Evolutionary conservation across 2,888 invertebrate genomes (phyloP).

Genomic region (Azorinus chamasolen): DNA sequence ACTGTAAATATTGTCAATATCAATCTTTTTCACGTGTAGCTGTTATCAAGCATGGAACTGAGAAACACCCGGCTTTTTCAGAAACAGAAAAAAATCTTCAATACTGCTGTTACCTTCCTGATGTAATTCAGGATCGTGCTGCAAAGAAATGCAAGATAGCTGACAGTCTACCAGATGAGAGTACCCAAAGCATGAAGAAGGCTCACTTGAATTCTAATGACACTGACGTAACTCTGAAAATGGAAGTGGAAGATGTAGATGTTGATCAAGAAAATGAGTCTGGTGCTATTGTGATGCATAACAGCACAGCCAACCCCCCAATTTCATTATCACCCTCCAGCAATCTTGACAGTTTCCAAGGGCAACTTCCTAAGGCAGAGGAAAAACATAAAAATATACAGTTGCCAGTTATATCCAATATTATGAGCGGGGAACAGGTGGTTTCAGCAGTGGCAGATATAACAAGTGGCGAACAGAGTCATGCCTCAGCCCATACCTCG

Average conservation of each 20-base stretch:
- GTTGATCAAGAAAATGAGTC: too few species aligned
- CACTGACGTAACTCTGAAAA: too few species aligned
- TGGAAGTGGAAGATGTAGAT: too few species aligned
- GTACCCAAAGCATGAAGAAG: constrained; percentile 15
- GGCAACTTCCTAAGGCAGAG: too few species aligned
- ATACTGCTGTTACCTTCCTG: constrained; percentile 76
- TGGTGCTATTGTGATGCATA: too few species aligned
- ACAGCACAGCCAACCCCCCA: too few species aligned
- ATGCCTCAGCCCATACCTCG: neutral
- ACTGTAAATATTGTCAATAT: constrained; percentile 77
- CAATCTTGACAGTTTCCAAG: too few species aligned
- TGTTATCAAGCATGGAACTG: constrained; percentile 74
- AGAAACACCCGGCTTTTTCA: constrained; percentile 71
- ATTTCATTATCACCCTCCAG: too few species aligned
- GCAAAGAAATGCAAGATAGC: constrained; percentile 23
- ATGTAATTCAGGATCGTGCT: constrained; percentile 61
- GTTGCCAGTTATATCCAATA: constrained; percentile 58
- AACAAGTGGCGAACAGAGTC: neutral
- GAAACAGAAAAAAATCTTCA: constrained; percentile 63
- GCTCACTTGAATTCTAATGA: too few species aligned
- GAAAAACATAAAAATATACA: too few species aligned
- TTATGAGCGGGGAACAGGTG: constrained; percentile 51
- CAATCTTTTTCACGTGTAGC: constrained; percentile 79
- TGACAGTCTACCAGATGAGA: constrained; percentile 15
- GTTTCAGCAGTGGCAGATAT: constrained; percentile 31